These are phyloP conservation scores for Thunnus maccoyii DNA, from an alignment of 2,113 vertebrate species.

Conservation along the genomic window DNA sequence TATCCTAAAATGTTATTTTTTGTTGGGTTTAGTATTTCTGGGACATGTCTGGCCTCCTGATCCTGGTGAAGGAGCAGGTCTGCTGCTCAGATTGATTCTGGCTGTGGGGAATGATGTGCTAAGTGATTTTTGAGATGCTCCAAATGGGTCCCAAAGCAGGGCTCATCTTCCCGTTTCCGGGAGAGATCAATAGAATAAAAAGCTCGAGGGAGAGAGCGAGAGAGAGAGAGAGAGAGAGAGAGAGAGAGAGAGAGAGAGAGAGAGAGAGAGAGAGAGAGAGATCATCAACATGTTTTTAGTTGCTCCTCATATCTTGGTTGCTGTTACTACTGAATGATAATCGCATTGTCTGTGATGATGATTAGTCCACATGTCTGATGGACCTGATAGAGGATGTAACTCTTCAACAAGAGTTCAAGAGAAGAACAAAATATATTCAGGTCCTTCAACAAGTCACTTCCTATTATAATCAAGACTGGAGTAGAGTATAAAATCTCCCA, in stretches of 20 bases:
- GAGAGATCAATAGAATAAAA: conserved; percentile 85
- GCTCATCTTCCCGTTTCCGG: conserved; percentile 83
- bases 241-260: conserved; percentile 14
- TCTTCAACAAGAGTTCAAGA: conserved; percentile 10
- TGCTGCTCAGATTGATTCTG: conserved; percentile 78
- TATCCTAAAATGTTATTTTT: neutral
- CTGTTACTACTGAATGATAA: conserved; percentile 8
- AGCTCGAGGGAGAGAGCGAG: conserved; percentile 57
- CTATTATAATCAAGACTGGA: neutral
- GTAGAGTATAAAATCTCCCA: neutral
- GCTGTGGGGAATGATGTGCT: conserved; percentile 78
- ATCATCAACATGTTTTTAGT: conserved; percentile 7
- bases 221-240: conserved; percentile 39
- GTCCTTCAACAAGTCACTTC: neutral
- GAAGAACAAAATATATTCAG: neutral
- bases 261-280: too few species aligned
- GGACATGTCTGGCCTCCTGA: conserved; percentile 27
- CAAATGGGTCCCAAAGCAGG: conserved; percentile 85
- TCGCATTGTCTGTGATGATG: conserved; percentile 11
- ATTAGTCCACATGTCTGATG: neutral
- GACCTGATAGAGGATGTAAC: neutral
- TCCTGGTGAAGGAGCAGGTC: conserved; percentile 36
- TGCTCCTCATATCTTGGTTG: neutral
- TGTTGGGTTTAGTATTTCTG: neutral
- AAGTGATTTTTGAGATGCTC: conserved; percentile 86